Evolutionary conservation across 2,797 vertebrate genomes (phyloP), one percentile per base, ranked within the genome.

Genomic region (Bufotes viridis): DNA sequence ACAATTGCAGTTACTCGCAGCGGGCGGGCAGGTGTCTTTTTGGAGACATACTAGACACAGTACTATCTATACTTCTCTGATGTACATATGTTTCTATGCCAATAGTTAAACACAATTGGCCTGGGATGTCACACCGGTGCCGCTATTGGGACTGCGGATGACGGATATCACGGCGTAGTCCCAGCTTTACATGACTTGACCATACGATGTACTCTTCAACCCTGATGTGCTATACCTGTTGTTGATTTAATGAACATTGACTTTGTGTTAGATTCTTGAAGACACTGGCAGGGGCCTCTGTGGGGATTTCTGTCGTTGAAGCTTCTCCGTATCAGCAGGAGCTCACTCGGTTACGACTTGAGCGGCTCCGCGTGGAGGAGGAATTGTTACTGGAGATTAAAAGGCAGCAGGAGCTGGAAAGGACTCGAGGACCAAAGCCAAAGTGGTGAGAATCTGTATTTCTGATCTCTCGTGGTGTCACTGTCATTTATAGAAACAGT

Each of bases 331-430:
- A 88, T 63, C 82, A 90, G 82, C 87, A 87, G 29, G 72, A 87
- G 61, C 81, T 92, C 42, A 58, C 86, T 10, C 51, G 57, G 1
- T 87, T 91, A 55, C 24, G 85, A 22, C 83, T 89, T 1, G 61
- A 88, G 81, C 29, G 82, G 7, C 86, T 90, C 22, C 87, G 67
- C 0, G 84, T 90, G 29, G 87, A 90, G 57, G 79, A 90, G 61
- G 82, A 85, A 2, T 76, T 91, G 75, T 51, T 91, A 18, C 57
- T 91, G 86, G 90, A 91, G 67, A 78, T 90, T 51, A 90, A 91
- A 87, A 87, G 90, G 22, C 85, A 90, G 78, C 87, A 81, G 83
- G 89, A 91, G 20, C 7, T 90, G 88, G 90, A 91, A 49, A 80
- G 89, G 12, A 88, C 82, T 2, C 78, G 81, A 51, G 87, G 87